Conservation (phyloP, 1,140 invertebrate genomes). For the Trissolcus basalis region DNA sequence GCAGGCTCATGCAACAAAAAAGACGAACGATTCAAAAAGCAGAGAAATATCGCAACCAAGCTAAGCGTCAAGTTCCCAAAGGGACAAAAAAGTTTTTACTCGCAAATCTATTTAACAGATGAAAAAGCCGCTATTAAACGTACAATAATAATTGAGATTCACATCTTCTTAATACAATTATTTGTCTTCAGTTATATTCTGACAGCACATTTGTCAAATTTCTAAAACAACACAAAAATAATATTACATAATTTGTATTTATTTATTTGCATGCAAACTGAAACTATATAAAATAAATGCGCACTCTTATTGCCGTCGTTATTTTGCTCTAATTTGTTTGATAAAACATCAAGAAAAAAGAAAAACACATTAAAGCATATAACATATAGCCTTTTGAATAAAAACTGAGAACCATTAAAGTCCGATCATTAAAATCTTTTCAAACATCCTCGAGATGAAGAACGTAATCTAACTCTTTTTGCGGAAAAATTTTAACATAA, state of each 20-base stretch:
- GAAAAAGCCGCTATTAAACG: slow-evolving; percentile 28
- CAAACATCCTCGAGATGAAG: no score
- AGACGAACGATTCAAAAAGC: slow-evolving; percentile 18
- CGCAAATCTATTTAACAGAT: slow-evolving; percentile 33
- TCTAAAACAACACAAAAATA: no score
- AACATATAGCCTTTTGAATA: no score
- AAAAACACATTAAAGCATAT: neutral
- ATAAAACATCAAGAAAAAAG: slow-evolving; percentile 5
- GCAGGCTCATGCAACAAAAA: slow-evolving; percentile 16
- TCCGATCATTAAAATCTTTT: slow-evolving; percentile 16
- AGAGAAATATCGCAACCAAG: slow-evolving; percentile 25
- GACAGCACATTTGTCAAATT: no score
- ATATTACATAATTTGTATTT: neutral
- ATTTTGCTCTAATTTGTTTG: slow-evolving; percentile 30
- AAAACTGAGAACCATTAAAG: no score
- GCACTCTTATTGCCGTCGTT: slow-evolving; percentile 15
- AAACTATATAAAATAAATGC: neutral
- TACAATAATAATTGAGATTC: neutral
- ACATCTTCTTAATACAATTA: no score
- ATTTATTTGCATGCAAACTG: neutral
- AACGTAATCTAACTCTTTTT: neutral
- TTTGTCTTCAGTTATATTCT: no score
- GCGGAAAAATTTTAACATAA: no score
- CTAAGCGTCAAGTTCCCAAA: slow-evolving; percentile 29
- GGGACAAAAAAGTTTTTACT: slow-evolving; percentile 25